Percentiles rank a stretch among this genome's conserved stretches.
Conservation (phyloP, 2,888 invertebrate species). For the Danaus chrysippus region DNA sequence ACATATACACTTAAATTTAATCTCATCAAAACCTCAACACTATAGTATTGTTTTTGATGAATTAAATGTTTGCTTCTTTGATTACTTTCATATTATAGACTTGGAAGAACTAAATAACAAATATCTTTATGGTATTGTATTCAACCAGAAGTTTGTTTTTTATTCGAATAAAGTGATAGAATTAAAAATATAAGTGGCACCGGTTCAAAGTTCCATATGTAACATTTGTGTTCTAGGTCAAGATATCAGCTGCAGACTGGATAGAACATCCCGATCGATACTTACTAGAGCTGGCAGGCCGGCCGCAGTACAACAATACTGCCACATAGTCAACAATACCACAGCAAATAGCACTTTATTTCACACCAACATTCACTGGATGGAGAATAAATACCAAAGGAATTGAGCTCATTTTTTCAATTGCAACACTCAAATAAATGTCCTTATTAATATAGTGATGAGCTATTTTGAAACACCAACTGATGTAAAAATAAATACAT, state of each 20-base stretch:
- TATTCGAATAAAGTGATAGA: too few species aligned
- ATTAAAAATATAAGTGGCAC: too few species aligned
- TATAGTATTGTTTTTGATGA: not conserved
- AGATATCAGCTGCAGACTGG: conserved; percentile 94
- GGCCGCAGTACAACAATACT: conserved; percentile 87
- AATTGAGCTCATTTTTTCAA: not conserved
- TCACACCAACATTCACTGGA: not conserved
- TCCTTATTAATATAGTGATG: too few species aligned
- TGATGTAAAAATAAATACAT: too few species aligned
- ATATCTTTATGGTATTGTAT: too few species aligned
- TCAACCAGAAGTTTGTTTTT: too few species aligned
- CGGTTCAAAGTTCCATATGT: not conserved
- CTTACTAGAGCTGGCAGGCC: conserved; percentile 91
- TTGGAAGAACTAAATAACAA: too few species aligned
- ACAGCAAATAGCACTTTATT: not conserved
- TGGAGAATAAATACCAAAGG: not conserved
- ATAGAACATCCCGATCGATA: conserved; percentile 96
- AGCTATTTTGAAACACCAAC: too few species aligned
- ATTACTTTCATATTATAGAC: too few species aligned
- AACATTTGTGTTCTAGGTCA: conserved; percentile 78
- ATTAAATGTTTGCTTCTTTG: too few species aligned
- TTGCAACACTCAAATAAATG: too few species aligned
- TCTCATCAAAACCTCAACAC: not conserved
- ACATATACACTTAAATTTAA: too few species aligned
- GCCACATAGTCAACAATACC: conserved; percentile 62